Base-by-base conservation (phyloP, 2,797 vertebrate genomes). In the Semotilus atromaculatus region DNA sequence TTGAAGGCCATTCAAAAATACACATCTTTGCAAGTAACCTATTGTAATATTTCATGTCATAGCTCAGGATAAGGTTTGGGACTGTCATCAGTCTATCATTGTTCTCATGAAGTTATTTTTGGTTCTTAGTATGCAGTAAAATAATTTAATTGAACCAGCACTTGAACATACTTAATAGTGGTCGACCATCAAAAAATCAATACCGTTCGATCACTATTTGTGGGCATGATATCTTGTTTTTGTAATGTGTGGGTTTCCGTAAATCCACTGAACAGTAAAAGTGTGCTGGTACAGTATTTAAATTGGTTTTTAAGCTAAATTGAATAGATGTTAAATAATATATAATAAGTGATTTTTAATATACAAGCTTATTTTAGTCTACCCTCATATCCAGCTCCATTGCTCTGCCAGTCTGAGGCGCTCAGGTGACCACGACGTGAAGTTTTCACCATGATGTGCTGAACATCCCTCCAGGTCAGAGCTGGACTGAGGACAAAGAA, bases 401-500 rank as follows among this genome's bases (percentile, higher is more conserved):
- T 99, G 82, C 94, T 93, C 91, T 94, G 96, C 98, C 98, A 99
- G 94, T 98, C 97, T 36, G 96, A 95, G 88, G 97, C 96, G 86
- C 90, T 93, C 83, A 99, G 95, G 91, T 96, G 96, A 93, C 94
- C 95, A 86, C 96, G 90, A 89, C 96, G 96, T 88, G 98, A 97
- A 86, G 98, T 98, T 85, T 92, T 96, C 80, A 98, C 97, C 89
- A 99, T 97, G 89, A 99, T 97, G 93, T 99, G 98, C 91, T 99
- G 98, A 89, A 99, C 94, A 68, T 99, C 98, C 93, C 98, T 97
- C 98, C 98, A 99, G 87, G 96, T 99, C 89, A 99, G 95, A 92
- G 93, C 92, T 31, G 96, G 96, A 93, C 98, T 99, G 89, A 55
- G 64, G 38, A 70, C 4, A 3, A 45, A 40, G 48, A 38, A 64